Conservation (phyloP, 2,113 vertebrate genomes). For the Eubucco bourcierii region DNA sequence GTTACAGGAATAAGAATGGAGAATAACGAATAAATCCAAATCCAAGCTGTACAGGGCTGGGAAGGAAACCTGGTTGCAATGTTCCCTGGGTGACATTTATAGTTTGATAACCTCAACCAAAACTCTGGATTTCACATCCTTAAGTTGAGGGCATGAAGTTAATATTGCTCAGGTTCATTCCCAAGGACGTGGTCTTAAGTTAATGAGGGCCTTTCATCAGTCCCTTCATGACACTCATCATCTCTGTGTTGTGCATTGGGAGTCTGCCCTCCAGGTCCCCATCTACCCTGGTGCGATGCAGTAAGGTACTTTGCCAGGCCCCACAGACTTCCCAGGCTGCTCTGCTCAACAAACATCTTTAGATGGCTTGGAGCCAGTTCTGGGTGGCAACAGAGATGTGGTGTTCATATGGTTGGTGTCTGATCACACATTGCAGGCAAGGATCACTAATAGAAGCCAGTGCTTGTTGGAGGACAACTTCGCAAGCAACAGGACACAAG, state of each 20-base stretch:
- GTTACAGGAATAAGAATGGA: background rate
- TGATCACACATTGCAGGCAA: background rate
- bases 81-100: background rate
- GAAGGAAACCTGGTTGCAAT: background rate
- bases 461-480: background rate
- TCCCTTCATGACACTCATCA: background rate
- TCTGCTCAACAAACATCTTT: background rate
- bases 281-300: fast-evolving
- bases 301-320: background rate
- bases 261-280: background rate
- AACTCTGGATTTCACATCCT: background rate
- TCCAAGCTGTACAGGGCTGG: background rate
- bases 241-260: background rate
- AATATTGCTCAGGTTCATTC: background rate
- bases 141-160: background rate
- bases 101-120: background rate
- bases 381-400: background rate
- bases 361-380: background rate
- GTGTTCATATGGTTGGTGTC: background rate
- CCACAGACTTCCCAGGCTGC: background rate
- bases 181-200: background rate
- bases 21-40: background rate
- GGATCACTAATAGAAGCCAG: background rate
- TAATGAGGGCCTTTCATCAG: background rate
- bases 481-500: background rate